phyloP scores from a whole-genome alignment of 2,113 vertebrate genomes.

The Phyllopteryx taeniolatus region DNA sequence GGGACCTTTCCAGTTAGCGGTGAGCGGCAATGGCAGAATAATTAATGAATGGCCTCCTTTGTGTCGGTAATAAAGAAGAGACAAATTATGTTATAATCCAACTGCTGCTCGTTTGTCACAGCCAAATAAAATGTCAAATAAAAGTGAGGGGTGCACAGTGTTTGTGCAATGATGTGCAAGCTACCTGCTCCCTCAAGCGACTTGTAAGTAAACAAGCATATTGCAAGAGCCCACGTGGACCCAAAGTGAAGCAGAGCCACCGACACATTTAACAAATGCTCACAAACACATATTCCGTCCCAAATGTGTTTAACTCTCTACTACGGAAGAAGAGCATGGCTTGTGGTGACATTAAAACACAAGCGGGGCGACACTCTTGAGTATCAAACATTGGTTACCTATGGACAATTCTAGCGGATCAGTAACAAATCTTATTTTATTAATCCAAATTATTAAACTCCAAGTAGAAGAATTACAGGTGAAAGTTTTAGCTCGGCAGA shows the following conservation, averaged over 20 bases:
- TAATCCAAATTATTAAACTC: neutral
- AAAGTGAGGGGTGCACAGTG: slow-evolving; percentile 95
- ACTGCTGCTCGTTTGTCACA: slow-evolving; percentile 99
- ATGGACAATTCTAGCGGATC: neutral
- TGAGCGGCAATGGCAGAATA: slow-evolving; percentile 99
- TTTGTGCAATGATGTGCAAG: slow-evolving; percentile 96
- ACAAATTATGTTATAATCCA: slow-evolving; percentile 99
- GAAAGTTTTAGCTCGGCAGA: neutral
- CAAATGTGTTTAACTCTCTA: slow-evolving; percentile 13
- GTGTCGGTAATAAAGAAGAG: slow-evolving; percentile 99
- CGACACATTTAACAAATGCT: slow-evolving; percentile 57
- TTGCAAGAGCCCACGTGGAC: slow-evolving; percentile 33
- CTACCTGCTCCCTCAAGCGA: slow-evolving; percentile 92
- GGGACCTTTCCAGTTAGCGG: slow-evolving; percentile 99
- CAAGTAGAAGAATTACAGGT: neutral
- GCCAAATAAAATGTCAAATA: slow-evolving; percentile 99
- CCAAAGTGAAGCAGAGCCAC: slow-evolving; percentile 21
- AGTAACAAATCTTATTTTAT: neutral
- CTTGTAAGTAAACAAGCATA: slow-evolving; percentile 35
- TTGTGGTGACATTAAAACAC: neutral
- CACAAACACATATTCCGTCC: slow-evolving; percentile 27
- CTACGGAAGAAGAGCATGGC: slow-evolving; percentile 12
- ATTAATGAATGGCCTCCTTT: slow-evolving; percentile 99
- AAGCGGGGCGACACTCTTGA: neutral
- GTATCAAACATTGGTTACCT: neutral